A percentile compares a stretch with the other conserved stretches of the same genome.
These are phyloP conservation scores for Bothrops alternatus DNA, from an alignment of 2,797 vertebrate species.

Conservation along the genomic window DNA sequence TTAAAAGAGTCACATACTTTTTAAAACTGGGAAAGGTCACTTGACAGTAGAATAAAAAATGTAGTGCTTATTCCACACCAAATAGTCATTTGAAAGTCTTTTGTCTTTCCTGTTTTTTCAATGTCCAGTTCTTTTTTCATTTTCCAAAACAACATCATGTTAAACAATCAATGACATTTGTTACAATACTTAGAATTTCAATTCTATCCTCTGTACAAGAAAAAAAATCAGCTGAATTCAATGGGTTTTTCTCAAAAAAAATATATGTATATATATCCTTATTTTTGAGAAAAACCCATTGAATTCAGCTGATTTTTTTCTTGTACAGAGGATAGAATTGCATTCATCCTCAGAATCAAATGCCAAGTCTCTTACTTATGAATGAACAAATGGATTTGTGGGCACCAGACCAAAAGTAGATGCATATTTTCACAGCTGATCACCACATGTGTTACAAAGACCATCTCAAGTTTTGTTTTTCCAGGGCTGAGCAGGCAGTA, in stretches of 20 bases:
- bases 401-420: neutral
- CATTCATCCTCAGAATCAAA: neutral
- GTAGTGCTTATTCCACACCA: neutral
- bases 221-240: no score
- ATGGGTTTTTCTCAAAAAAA: no score
- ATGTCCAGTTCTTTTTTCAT: neutral
- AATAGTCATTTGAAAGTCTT: neutral
- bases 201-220: no score
- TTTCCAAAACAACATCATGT: neutral
- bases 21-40: conserved; percentile 6
- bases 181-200: neutral
- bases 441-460: neutral
- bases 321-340: neutral
- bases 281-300: neutral
- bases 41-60: neutral
- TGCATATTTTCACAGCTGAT: conserved; percentile 16
- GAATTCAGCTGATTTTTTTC: neutral
- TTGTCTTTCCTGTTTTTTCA: neutral
- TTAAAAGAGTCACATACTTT: neutral
- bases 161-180: conserved; percentile 2
- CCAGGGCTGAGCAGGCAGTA: neutral
- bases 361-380: neutral
- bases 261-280: neutral
- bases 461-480: conserved; percentile 13
- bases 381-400: conserved; percentile 16